Conservation (phyloP, 2,888 invertebrate genomes). For the Cactoblastis cactorum region DNA sequence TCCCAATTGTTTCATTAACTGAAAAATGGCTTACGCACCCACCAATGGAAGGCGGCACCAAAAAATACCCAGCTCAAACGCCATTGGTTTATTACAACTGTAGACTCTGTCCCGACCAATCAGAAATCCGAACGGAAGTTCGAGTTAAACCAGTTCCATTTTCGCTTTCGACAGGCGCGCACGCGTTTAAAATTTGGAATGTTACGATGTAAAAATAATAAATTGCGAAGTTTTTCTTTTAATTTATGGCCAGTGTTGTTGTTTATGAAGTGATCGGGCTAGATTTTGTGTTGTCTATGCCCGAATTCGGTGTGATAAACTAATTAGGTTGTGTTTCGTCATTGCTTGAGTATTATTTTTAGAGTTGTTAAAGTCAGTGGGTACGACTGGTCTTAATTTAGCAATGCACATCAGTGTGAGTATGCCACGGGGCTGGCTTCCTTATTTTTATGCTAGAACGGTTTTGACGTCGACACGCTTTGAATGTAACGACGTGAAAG, state of each 20-base stretch:
- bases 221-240: conserved; percentile 29
- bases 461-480: conserved; percentile 33
- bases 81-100: conserved; percentile 51
- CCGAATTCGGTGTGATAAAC: conserved; percentile 18
- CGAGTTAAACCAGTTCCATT: conserved; percentile 73
- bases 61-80: conserved; percentile 28
- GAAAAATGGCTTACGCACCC: conserved; percentile 70
- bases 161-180: conserved; percentile 49
- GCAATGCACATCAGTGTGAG: conserved; percentile 67
- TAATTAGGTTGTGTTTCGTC: conserved; percentile 69
- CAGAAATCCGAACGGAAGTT: conserved; percentile 51
- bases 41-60: conserved; percentile 67
- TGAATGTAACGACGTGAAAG: conserved; percentile 16
- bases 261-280: conserved; percentile 26
- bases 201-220: conserved; percentile 34
- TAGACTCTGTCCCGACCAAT: conserved; percentile 54
- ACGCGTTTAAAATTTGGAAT: conserved; percentile 50
- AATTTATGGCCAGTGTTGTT: conserved; percentile 35
- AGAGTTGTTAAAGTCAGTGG: conserved; percentile 70
- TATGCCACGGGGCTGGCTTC: conserved; percentile 59
- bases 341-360: conserved; percentile 66
- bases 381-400: conserved; percentile 74
- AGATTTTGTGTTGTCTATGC: conserved; percentile 21
- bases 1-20: conserved; percentile 66
- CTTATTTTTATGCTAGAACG: conserved; percentile 50